Base-by-base conservation (phyloP, 2,113 vertebrate species). In the Tauraco erythrolophus region DNA sequence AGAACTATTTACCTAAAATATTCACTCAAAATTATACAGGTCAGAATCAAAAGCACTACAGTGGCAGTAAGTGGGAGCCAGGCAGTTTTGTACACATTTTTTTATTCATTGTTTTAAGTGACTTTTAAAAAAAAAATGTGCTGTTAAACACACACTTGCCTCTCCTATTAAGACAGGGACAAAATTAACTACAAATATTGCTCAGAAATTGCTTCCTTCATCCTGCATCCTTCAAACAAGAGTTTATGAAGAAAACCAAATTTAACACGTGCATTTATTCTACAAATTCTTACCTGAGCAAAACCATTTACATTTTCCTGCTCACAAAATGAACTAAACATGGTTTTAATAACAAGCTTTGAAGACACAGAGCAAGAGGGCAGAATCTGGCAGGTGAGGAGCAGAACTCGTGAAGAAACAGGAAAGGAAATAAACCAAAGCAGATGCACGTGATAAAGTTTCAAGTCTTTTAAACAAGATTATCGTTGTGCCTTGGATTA, bases 341-440 rank as follows among this genome's bases (percentile, higher is more conserved):
- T 71, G 35, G 43, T 75, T 95, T 71, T 58, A 92, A 81, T 91
- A 66, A 89, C 5, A 19, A 71, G 72, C 39, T 95, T 69, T 72
- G 70, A 93, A 91, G 69, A 31, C 33, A 54, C 7, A 50, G 22
- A 91, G 28, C 33, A 68, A 50, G 53, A 89, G 4, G 9, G 50
- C 45, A 85, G 74, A 88, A 85, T 61, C 64, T 53, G 57, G 81
- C 74, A 93, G 89, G 74, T 92, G 41, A 88, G 48, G 35, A 84
- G 16, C 22, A 91, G 69, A 75, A 89, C 39, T 57, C 33, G 61
- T 9, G n/a, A 88, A 71, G 57, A 88, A 84, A 87, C 7, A 60
- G 65, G 53, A 68, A 92, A 87, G 60, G 30, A 89, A 89, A 82
- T 60, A 84, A 9, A 95, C 37, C 66, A 80, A 91, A 89, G 87